Conservation (phyloP, 1,140 invertebrate genomes). For the Anthonomus grandis region DNA sequence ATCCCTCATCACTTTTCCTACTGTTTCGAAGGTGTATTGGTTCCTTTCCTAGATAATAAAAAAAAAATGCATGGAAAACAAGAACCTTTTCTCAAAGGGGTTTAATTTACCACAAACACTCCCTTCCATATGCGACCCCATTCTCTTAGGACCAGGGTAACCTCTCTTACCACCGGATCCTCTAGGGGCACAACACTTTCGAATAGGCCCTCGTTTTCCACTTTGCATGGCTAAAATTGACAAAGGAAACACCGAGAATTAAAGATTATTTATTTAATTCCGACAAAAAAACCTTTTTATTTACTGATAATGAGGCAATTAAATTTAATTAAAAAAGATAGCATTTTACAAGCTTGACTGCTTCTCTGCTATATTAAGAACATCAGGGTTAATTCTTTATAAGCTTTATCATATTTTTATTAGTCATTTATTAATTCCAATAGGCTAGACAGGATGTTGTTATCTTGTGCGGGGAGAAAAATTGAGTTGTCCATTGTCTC, state of each 20-base stretch:
- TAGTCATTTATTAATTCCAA: too few species aligned
- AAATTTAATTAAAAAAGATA: too few species aligned
- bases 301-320: too few species aligned
- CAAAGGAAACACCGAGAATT: not conserved
- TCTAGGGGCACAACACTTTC: conserved; percentile 71
- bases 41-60: conserved; percentile 66
- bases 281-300: not conserved
- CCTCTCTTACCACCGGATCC: conserved; percentile 85
- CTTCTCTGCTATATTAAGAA: too few species aligned
- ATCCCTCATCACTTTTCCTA: conserved; percentile 85
- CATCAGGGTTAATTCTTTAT: too few species aligned
- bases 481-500: too few species aligned
- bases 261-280: too few species aligned
- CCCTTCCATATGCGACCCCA: conserved; percentile 91
- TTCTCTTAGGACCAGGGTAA: conserved; percentile 87
- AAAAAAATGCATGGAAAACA: not conserved
- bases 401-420: too few species aligned
- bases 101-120: conserved; percentile 75
- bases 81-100: not conserved
- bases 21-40: conserved; percentile 74
- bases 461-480: too few species aligned
- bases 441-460: too few species aligned
- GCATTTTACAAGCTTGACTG: too few species aligned
- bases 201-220: conserved; percentile 69
- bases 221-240: conserved; percentile 71